Percentiles rank a stretch among this genome's conserved stretches.
Evolutionary conservation across 1,140 invertebrate genomes (phyloP).

Genomic region (Stenopsyche tienmushanensis): DNA sequence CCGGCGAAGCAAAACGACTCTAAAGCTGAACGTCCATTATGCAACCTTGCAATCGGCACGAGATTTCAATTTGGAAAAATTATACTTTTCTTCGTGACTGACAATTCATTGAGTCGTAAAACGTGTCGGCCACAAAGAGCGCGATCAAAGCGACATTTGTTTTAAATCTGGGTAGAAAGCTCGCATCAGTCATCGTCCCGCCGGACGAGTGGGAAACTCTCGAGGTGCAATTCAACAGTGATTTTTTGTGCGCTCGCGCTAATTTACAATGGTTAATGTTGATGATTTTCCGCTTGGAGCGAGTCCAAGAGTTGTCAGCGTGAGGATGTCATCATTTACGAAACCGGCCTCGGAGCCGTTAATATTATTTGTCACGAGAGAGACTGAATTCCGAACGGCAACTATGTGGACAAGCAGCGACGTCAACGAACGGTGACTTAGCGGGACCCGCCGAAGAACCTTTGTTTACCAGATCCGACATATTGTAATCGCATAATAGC

Average conservation of each 20-base stretch:
- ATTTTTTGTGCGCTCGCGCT: neutral
- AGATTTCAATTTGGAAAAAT: too few species aligned
- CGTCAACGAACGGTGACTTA: neutral
- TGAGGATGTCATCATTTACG: slow-evolving; percentile 30
- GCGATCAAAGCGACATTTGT: too few species aligned
- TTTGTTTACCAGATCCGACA: neutral
- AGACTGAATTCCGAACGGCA: neutral
- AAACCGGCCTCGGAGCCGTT: neutral
- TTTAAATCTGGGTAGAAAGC: too few species aligned
- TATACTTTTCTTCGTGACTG: too few species aligned
- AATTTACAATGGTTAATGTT: slow-evolving; percentile 28
- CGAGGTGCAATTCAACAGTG: neutral
- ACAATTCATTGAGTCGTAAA: too few species aligned
- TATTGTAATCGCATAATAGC: too few species aligned
- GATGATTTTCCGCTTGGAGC: slow-evolving; percentile 29
- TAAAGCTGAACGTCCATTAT: too few species aligned
- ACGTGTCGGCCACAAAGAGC: too few species aligned
- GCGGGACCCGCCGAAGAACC: too few species aligned
- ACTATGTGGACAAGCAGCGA: neutral
- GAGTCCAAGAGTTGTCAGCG: slow-evolving; percentile 26
- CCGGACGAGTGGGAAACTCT: neutral
- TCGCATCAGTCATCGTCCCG: neutral
- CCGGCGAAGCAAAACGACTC: too few species aligned
- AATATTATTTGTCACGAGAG: slow-evolving; percentile 19
- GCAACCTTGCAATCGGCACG: too few species aligned